Evolutionary conservation across 2,797 vertebrate genomes (phyloP).

Genomic region (Margarornis squamiger): DNA sequence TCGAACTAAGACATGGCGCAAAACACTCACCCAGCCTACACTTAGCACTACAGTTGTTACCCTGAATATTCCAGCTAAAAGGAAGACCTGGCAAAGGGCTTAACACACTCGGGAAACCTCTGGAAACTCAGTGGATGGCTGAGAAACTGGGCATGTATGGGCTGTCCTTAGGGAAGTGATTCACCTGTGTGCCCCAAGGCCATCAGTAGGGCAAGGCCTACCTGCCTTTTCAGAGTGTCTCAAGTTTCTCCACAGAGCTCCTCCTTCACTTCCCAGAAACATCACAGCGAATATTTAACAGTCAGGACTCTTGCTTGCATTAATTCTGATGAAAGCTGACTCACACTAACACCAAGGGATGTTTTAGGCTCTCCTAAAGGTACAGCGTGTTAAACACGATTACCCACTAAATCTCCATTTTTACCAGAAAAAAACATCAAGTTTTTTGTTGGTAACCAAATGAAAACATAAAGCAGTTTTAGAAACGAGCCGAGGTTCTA

Average conservation of each 20-base stretch:
- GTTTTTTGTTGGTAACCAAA: neutral
- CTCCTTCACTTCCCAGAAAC: neutral
- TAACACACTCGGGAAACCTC: neutral
- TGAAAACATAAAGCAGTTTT: neutral
- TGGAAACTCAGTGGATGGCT: neutral
- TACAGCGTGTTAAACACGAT: neutral
- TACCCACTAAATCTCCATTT: neutral
- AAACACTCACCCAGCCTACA: neutral
- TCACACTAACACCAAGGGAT: neutral
- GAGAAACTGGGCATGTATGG: neutral
- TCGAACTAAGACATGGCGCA: accelerated
- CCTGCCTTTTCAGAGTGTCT: neutral
- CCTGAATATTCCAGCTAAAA: neutral
- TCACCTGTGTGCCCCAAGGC: neutral
- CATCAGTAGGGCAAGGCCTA: neutral
- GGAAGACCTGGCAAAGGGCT: neutral
- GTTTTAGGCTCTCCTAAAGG: neutral
- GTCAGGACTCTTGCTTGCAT: neutral
- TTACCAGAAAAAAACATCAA: neutral
- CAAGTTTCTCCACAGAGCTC: neutral
- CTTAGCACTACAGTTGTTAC: too few species aligned
- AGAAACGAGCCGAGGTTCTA: neutral
- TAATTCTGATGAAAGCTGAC: neutral
- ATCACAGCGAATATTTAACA: neutral
- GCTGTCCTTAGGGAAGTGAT: neutral